Percentiles rank a stretch among this genome's conserved stretches.
phyloP scores from a whole-genome alignment of 2,888 invertebrate species.

The Syrphus vitripennis region DNA sequence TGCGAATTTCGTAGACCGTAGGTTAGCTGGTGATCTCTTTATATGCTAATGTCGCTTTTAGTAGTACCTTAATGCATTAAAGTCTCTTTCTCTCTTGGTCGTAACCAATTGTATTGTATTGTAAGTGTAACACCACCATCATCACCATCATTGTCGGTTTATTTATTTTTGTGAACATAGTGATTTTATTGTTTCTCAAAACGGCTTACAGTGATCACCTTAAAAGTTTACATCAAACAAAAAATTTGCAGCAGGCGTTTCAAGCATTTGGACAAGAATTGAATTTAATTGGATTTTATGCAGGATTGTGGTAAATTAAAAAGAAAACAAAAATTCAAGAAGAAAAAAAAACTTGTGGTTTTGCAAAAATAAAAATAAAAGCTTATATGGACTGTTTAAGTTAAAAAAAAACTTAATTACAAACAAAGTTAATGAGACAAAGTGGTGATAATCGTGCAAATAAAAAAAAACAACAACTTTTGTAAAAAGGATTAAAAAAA shows the following conservation, averaged over 20 bases:
- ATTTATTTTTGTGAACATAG: constrained; percentile 20
- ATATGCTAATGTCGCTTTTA: constrained; percentile 17
- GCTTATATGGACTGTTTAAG: constrained; percentile 11
- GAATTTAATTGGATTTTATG: not conserved
- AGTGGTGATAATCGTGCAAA: not conserved
- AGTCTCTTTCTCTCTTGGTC: constrained; percentile 51
- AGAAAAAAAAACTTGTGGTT: not conserved
- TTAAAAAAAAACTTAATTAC: not conserved
- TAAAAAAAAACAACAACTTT: not conserved
- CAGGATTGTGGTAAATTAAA: not conserved
- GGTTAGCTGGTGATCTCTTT: constrained; percentile 39
- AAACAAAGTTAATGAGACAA: not conserved
- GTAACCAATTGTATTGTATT: constrained; percentile 48
- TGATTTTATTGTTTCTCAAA: constrained; percentile 37
- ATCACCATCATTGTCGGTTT: constrained; percentile 54
- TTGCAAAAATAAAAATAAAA: not conserved
- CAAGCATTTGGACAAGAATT: constrained; percentile 22
- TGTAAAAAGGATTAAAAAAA: not conserved
- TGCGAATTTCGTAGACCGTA: constrained; percentile 66
- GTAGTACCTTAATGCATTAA: constrained; percentile 13
- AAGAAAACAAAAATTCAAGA: not conserved
- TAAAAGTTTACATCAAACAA: constrained; percentile 46
- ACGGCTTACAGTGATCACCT: constrained; percentile 47
- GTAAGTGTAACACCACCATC: constrained; percentile 7
- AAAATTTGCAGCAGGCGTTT: constrained; percentile 29